Evolutionary conservation across 1,140 invertebrate genomes (phyloP).

Genomic region (Heliconius nattereri): DNA sequence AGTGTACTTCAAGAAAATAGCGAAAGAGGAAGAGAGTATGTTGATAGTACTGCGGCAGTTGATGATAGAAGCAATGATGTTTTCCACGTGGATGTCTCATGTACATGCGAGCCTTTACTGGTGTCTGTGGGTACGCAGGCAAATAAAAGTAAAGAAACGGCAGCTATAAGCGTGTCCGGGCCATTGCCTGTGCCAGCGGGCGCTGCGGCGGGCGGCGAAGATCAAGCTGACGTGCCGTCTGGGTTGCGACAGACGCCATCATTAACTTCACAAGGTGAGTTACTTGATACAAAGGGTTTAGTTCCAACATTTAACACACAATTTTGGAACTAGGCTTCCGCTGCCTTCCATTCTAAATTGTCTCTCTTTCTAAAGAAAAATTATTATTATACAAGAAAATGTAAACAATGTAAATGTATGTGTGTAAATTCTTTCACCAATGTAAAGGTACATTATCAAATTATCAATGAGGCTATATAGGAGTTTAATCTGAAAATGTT

Average conservation of each 20-base stretch:
- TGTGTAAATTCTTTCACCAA: too few species aligned
- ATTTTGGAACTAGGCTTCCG: too few species aligned
- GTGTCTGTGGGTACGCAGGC: slow-evolving; percentile 35
- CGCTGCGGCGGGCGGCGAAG: slow-evolving; percentile 42
- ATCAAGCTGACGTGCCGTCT: slow-evolving; percentile 25
- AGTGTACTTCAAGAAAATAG: background rate
- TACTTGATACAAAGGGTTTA: background rate
- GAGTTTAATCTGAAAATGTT: too few species aligned
- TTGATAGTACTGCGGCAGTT: background rate
- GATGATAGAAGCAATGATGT: slow-evolving; percentile 14
- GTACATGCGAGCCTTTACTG: slow-evolving; percentile 42
- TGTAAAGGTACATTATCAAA: too few species aligned
- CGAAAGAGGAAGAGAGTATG: background rate
- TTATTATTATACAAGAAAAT: too few species aligned
- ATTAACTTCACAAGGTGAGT: background rate
- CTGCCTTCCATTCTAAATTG: too few species aligned
- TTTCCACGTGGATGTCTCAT: slow-evolving; percentile 28
- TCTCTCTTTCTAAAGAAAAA: too few species aligned
- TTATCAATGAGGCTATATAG: too few species aligned
- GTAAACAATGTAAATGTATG: too few species aligned
- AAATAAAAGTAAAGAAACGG: slow-evolving; percentile 36
- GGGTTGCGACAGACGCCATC: slow-evolving; percentile 47
- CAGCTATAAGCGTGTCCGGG: slow-evolving; percentile 47
- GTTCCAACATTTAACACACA: too few species aligned
- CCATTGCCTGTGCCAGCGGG: slow-evolving; percentile 65